A percentile compares a stretch with the other conserved stretches of the same genome.
Evolutionary conservation across 2,113 vertebrate species (phyloP).

Genomic region (Scortum barcoo): DNA sequence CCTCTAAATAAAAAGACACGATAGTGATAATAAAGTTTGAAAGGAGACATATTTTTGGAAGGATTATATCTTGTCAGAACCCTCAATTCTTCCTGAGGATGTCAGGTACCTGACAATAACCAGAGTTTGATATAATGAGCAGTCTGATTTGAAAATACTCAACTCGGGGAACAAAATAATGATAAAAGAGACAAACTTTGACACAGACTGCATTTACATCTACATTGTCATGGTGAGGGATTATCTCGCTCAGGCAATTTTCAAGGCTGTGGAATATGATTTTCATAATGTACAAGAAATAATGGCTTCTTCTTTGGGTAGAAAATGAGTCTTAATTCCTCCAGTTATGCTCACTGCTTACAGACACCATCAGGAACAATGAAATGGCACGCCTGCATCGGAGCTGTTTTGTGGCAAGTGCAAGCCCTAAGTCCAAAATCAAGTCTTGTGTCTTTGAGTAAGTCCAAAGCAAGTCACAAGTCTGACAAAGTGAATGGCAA

Average conservation of each 20-base stretch:
- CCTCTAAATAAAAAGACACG: slow-evolving; percentile 27
- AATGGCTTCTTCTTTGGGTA: slow-evolving; percentile 18
- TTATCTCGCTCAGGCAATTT: slow-evolving; percentile 13
- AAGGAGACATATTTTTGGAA: slow-evolving; percentile 10
- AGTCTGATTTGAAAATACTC: not conserved
- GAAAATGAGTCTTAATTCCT: slow-evolving; percentile 22
- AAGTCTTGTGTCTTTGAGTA: not conserved
- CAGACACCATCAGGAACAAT: not conserved
- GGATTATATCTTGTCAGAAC: slow-evolving; percentile 33
- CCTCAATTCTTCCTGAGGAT: slow-evolving; percentile 15
- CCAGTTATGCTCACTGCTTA: not conserved
- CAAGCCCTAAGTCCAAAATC: too few relatives aligned
- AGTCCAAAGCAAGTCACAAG: too few relatives aligned
- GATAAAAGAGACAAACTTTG: slow-evolving; percentile 1
- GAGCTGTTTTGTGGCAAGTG: not conserved
- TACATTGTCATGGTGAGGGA: not conserved
- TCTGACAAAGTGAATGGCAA: too few relatives aligned
- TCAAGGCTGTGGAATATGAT: slow-evolving; percentile 28
- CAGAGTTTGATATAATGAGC: slow-evolving; percentile 32
- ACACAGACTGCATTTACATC: not conserved
- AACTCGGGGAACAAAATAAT: not conserved
- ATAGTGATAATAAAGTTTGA: slow-evolving; percentile 32
- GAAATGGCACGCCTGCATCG: not conserved
- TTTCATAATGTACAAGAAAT: slow-evolving; percentile 28
- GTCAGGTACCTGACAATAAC: slow-evolving; percentile 41